Percentiles rank a stretch among this genome's conserved stretches.
Evolutionary conservation across 2,888 invertebrate species (phyloP).

Genomic region (Ditula angustiorana): DNA sequence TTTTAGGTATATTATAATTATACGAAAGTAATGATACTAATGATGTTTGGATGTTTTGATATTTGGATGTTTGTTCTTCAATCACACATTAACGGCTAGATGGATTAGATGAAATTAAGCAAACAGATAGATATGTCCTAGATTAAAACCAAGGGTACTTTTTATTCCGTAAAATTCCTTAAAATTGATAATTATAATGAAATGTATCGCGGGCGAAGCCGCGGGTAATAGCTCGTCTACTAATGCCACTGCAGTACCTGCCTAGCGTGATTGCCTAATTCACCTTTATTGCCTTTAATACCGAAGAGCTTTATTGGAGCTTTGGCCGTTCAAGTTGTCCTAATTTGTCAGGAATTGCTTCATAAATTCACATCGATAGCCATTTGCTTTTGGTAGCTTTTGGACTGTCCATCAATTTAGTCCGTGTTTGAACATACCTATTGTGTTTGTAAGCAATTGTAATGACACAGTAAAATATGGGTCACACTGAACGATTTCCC

Average conservation of each 20-base stretch:
- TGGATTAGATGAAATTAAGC: no score
- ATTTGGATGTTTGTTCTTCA: no score
- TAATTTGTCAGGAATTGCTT: slow-evolving; percentile 13
- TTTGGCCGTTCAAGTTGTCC: slow-evolving; percentile 11
- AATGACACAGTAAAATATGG: slow-evolving; percentile 54
- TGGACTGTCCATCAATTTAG: slow-evolving; percentile 19
- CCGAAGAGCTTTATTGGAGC: slow-evolving; percentile 14
- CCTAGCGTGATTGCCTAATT: neutral
- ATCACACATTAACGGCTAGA: no score
- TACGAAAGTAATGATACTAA: no score
- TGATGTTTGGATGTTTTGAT: no score
- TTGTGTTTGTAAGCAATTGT: slow-evolving; percentile 23
- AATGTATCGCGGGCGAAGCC: no score
- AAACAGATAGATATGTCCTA: no score
- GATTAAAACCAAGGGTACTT: no score
- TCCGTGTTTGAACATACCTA: slow-evolving; percentile 22
- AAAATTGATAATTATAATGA: no score
- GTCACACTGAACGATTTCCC: slow-evolving; percentile 62
- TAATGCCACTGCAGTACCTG: slow-evolving; percentile 3
- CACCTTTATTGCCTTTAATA: slow-evolving; percentile 19
- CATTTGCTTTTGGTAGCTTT: neutral
- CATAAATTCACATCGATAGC: slow-evolving; percentile 12
- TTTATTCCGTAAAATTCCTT: no score
- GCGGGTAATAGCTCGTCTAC: neutral
- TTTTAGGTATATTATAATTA: no score